These are phyloP conservation scores for Hydrophis major DNA, from an alignment of 2,797 vertebrate species.

Conservation along the genomic window DNA sequence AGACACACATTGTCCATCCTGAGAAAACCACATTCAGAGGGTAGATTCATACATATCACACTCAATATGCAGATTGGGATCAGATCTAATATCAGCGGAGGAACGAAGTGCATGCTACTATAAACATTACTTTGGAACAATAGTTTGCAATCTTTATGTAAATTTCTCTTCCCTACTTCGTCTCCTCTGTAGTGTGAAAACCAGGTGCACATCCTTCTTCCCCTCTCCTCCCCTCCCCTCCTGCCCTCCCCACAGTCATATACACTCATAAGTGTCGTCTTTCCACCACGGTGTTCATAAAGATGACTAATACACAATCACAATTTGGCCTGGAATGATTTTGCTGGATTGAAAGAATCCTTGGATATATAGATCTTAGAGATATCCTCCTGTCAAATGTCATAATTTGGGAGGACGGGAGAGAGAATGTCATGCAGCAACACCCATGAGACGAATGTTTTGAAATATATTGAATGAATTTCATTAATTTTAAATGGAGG, in stretches of 20 bases:
- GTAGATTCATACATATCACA: slow-evolving; percentile 78
- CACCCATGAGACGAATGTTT: slow-evolving; percentile 12
- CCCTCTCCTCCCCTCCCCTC: not conserved
- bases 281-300: slow-evolving; percentile 72
- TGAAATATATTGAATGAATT: slow-evolving; percentile 26
- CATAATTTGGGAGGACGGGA: not conserved
- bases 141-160: slow-evolving; percentile 72
- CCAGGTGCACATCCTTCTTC: slow-evolving; percentile 55
- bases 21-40: slow-evolving; percentile 80
- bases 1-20: slow-evolving; percentile 16
- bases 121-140: slow-evolving; percentile 69
- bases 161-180: slow-evolving; percentile 52
- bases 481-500: slow-evolving; percentile 45
- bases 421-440: slow-evolving; percentile 29
- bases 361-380: slow-evolving; percentile 8
- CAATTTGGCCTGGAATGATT: slow-evolving; percentile 52
- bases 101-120: slow-evolving; percentile 43
- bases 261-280: slow-evolving; percentile 45
- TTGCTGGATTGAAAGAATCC: slow-evolving; percentile 27
- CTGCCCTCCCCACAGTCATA: not conserved
- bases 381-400: slow-evolving; percentile 12
- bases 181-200: slow-evolving; percentile 62
- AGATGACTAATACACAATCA: slow-evolving; percentile 60
- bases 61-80: slow-evolving; percentile 70
- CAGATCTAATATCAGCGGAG: slow-evolving; percentile 60